Evolutionary conservation across 2,797 vertebrate species (phyloP).

Genomic region (Gallirallus australis): DNA sequence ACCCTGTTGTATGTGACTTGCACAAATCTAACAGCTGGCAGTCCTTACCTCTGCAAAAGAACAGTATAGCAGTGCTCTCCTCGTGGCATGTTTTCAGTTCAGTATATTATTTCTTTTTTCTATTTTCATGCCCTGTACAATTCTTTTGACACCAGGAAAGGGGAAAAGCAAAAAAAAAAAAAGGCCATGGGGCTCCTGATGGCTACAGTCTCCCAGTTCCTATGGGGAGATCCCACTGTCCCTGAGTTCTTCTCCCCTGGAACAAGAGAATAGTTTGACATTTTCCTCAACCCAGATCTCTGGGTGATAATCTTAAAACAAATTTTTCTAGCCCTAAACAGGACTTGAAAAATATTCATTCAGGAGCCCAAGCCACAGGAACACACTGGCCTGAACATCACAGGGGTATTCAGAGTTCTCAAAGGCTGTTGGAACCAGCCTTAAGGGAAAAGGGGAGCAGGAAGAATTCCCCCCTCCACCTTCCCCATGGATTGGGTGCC

Average conservation of each 20-base stretch:
- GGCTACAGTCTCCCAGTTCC: neutral
- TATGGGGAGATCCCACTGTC: neutral
- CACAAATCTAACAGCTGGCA: neutral
- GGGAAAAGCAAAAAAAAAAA: neutral
- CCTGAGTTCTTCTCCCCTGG: neutral
- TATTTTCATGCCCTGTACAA: neutral
- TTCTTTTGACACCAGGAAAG: neutral
- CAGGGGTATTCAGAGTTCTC: too few species aligned
- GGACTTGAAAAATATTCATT: too few species aligned
- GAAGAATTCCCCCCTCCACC: too few species aligned
- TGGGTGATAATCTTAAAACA: too few species aligned
- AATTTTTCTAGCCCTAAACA: too few species aligned
- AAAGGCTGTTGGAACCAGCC: too few species aligned
- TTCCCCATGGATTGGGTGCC: too few species aligned
- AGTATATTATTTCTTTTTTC: neutral
- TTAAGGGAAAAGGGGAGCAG: too few species aligned
- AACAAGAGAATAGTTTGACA: neutral
- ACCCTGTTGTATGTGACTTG: neutral
- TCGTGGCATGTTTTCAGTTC: neutral
- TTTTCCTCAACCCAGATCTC: neutral
- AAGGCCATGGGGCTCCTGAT: neutral
- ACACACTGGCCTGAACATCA: too few species aligned
- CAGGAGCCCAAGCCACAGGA: too few species aligned
- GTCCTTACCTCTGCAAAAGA: neutral
- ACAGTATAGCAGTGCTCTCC: neutral